Base-by-base conservation (phyloP, 2,888 invertebrate genomes). In the Atethmia centrago region DNA sequence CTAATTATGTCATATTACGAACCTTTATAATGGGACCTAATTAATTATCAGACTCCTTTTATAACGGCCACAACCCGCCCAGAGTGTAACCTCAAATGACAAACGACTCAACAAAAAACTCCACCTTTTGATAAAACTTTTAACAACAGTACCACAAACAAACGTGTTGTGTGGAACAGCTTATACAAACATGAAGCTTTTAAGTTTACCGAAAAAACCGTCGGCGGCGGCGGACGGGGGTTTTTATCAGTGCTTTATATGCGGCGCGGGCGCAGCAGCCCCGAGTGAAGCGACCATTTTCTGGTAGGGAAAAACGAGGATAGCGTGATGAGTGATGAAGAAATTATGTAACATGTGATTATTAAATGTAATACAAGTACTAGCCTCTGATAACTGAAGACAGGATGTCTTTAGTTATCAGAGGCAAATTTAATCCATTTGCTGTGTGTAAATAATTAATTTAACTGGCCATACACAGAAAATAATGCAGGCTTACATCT, bases 221-320 rank as follows among this genome's bases (percentile, higher is more conserved):
- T 59, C 75, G 77, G 72, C 36, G 31, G 31, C 73, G n/a, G 55
- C 68, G 42, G 53, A 55, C 70, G 62, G 74, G 58, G 40, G 81
- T 80, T 84, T 83, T 86, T 88, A 85, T 87, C 87, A 70, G 79
- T 77, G 74, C 79, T 75, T 79, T 81, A 83, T 83, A 84, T 83
- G 82, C 71, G 82, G 80, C 75, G 79, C 78, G 45, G 83, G 76
- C 82, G 83, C 78, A 77, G 53, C 10, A n/a, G 19, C 51, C 25
- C 9, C 31, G 9, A 21, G 21, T 74, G 55, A 25, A 64, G 75
- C 21, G 65, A 47, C 73, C 71, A 71, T 12, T 19, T 10, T 12
- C 12, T 12, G 8, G 21, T 2, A 5, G 8, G 10, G 7, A 36
- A 10, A 19, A 45, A 51, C 25, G 9, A 45, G 25, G 47, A 63